Evolutionary conservation across 1,140 invertebrate species (phyloP), one percentile per base, ranked within the genome.

Genomic region (Stegodyphus dumicola): DNA sequence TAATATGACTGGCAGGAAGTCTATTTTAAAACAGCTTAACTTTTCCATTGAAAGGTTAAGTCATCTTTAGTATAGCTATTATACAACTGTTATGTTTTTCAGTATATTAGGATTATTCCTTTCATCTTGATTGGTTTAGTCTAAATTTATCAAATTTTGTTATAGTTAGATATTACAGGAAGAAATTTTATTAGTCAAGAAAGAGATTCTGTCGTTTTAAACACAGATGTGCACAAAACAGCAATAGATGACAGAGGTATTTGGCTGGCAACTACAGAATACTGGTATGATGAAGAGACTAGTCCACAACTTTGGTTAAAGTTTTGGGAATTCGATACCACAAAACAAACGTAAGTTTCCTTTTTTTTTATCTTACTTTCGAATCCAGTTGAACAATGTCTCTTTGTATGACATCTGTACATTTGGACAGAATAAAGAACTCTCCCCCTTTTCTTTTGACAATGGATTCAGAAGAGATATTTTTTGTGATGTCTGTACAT

Each of bases 221-320:
- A 95, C 89, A 94, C 93, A 5, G 92, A 95, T 88, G 93, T 97
- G 0, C 93, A 92, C 1, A 92, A 93, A 87, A 92, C 94, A 56
- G 93, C 94, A 0, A 91, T 96, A 74, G 94, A 93, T 89, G 90
- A 91, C 66, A 90, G 92, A 90, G 94, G 94, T 0, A 88, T 91
- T n/a, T 97, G 95, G 95, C 91, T 97, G 91, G 94, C 93, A 18
- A 96, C 95, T 2, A 92, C 94, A 7, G 95, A 96, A 90, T 91
- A 92, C 70, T 92, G 94, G 87, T 91, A 93, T 88, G 92, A 93
- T 86, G 90, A 91, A 67, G 90, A 92, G 83, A 92, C 92, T 3
- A 90, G 89, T 53, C 90, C 92, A 6, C 94, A 96, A 91, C 90
- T 94, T 1, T 90, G 93, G 64, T 90, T 97, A 0, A 97, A 96